Evolutionary conservation across 2,113 vertebrate genomes (phyloP).

Genomic region (Tychaedon coryphoeus): DNA sequence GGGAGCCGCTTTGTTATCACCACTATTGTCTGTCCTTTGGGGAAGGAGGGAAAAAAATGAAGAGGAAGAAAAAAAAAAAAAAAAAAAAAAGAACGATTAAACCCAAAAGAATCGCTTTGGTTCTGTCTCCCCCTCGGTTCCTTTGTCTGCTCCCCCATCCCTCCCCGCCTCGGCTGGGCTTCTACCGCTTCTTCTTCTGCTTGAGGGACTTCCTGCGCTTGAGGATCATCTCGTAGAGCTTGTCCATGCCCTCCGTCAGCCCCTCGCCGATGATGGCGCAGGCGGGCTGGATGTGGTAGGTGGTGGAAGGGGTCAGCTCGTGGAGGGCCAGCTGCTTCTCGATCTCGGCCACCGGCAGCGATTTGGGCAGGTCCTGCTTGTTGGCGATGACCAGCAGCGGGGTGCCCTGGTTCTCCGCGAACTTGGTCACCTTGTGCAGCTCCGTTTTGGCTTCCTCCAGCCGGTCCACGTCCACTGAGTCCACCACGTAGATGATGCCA

Average conservation of each 20-base stretch:
- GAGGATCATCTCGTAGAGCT: constrained; percentile 95
- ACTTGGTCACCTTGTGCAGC: constrained; percentile 96
- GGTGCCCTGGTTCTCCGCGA: constrained; percentile 94
- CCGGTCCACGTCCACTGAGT: constrained; percentile 94
- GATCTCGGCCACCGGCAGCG: constrained; percentile 89
- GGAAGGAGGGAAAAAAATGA: background rate
- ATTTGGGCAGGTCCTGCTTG: constrained; percentile 95
- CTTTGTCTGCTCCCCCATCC: constrained; percentile 52
- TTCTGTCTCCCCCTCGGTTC: constrained; percentile 45
- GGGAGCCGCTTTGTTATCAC: constrained; percentile 37
- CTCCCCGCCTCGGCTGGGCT: background rate
- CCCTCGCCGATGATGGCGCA: constrained; percentile 98
- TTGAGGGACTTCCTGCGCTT: constrained; percentile 91
- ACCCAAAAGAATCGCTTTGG: constrained; percentile 52
- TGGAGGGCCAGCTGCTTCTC: constrained; percentile 94
- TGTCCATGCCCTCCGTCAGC: constrained; percentile 97
- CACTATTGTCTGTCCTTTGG: constrained; percentile 20
- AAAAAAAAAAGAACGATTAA: background rate
- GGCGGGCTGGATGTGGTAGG: constrained; percentile 93
- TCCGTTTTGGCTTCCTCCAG: constrained; percentile 95
- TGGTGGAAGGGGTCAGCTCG: constrained; percentile 89
- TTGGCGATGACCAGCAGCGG: constrained; percentile 96
- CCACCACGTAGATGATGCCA: constrained; percentile 97
- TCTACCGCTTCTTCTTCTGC: constrained; percentile 95
- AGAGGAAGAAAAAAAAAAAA: accelerated